These are phyloP conservation scores for Ornithorhynchus anatinus DNA, from an alignment of 2,113 vertebrate species.

Conservation along the genomic window DNA sequence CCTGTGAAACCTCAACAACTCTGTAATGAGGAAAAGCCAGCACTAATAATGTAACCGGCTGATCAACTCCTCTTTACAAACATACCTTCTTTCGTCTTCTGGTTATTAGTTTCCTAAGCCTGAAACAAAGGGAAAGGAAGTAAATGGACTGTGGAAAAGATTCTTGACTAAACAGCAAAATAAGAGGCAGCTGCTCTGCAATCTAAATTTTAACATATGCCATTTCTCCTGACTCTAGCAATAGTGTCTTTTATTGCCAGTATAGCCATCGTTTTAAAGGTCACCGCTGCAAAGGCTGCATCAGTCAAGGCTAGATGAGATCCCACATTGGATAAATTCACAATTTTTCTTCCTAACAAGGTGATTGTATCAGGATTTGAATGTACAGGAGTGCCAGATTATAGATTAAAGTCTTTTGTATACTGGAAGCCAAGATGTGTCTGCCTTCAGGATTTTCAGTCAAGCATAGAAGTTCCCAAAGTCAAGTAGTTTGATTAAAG, in stretches of 20 bases:
- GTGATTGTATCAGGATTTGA: conserved; percentile 65
- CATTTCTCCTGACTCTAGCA: conserved; percentile 32
- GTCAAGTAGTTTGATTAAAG: conserved; percentile 66
- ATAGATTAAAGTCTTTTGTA: conserved; percentile 62
- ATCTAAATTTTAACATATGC: conserved; percentile 55
- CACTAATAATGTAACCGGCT: conserved; percentile 45
- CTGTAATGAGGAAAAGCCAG: conserved; percentile 33
- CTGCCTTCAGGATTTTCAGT: conserved; percentile 49
- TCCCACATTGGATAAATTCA: conserved; percentile 71
- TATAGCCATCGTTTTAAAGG: conserved; percentile 61
- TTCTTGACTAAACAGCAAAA: conserved; percentile 50
- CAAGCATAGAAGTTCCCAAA: conserved; percentile 52
- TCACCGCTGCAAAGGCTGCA: conserved; percentile 58
- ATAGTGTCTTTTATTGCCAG: conserved; percentile 60
- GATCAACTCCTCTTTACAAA: conserved; percentile 28
- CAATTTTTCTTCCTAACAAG: conserved; percentile 68
- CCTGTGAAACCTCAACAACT: neutral
- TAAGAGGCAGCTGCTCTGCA: conserved; percentile 51
- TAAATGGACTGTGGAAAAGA: conserved; percentile 58
- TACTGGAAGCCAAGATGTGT: conserved; percentile 43
- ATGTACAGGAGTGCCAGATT: conserved; percentile 50
- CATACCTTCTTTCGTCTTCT: conserved; percentile 29
- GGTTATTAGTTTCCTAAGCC: conserved; percentile 29
- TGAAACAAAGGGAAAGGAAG: conserved; percentile 57
- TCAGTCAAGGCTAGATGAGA: conserved; percentile 58